Base-by-base conservation (phyloP, 2,888 invertebrate genomes). In the Cetonia aurata region DNA sequence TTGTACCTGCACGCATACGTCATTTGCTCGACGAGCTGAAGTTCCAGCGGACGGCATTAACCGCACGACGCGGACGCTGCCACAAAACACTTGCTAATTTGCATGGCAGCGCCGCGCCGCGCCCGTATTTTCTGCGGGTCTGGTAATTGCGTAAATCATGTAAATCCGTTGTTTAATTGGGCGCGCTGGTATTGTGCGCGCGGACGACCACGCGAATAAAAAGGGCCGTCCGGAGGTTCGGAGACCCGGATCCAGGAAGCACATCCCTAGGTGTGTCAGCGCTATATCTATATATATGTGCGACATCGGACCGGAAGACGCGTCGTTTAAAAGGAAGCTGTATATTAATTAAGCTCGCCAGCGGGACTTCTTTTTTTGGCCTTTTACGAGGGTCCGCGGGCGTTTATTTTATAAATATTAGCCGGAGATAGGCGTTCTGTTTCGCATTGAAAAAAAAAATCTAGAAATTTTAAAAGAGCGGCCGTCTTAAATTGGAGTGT, bases 101-200 rank as follows among this genome's bases (percentile, higher is more conserved):
- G 75, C 79, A 80, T 80, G n/a, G 55, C 55, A 15, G 37, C 33
- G 55, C 79, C 79, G 77, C 75, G 74, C 79, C 79, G 80, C 78
- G 77, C 78, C 80, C 79, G 80, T 79, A 78, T 81, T 82, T 80
- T 81, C 80, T 79, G 80, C 80, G 75, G 15, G 13, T 19, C 80
- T 78, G 78, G 80, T 81, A 82, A 82, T 82, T 80, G 80, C 77
- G 81, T 82, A 82, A 82, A 82, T 82, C 82, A 83, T 81, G 82
- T 80, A 82, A 82, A 82, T 82, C 83, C 81, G 80, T 79, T 78
- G 79, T 77, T 79, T 80, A 82, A 82, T 82, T 82, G 80, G 77
- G 78, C 79, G 79, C 76, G 72, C 77, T 76, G 75, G 79, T 73
- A 78, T 79, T 79, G 79, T 56, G 15, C 37, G 37, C 77, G 76